Evolutionary conservation across 2,797 vertebrate species (phyloP).

Genomic region (Pelobates cultripes): DNA sequence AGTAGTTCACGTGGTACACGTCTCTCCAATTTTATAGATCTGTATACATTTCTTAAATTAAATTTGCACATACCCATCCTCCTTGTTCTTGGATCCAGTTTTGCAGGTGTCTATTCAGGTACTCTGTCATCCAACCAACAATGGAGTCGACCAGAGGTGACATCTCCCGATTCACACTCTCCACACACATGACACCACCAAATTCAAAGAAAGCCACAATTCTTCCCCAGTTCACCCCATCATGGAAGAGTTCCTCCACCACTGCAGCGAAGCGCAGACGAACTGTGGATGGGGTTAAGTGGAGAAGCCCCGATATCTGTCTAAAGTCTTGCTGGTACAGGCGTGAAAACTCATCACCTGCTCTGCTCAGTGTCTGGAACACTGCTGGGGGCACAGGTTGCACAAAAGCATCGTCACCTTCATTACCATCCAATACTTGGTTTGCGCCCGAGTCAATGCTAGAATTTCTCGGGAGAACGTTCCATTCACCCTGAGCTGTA

Average conservation of each 20-base stretch:
- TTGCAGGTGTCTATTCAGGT: conserved; percentile 92
- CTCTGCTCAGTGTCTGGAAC: conserved; percentile 87
- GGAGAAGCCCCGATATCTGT: conserved; percentile 93
- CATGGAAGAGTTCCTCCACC: conserved; percentile 96
- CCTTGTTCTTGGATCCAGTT: conserved; percentile 98
- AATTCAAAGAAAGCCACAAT: conserved; percentile 99
- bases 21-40: not conserved
- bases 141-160: conserved; percentile 89
- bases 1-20: not conserved
- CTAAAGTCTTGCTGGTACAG: conserved; percentile 91
- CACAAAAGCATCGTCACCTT: conserved; percentile 33
- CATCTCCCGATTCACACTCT: conserved; percentile 92
- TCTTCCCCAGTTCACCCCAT: conserved; percentile 97
- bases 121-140: conserved; percentile 95
- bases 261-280: conserved; percentile 89
- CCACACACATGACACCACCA: conserved; percentile 92
- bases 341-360: conserved; percentile 90
- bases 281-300: conserved; percentile 87
- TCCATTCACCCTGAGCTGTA: conserved; percentile 32
- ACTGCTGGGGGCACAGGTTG: conserved; percentile 73
- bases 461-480: conserved; percentile 28
- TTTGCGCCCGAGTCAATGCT: conserved; percentile 16
- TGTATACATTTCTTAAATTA: not conserved
- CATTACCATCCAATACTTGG: conserved; percentile 26
- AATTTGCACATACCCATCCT: conserved; percentile 90